Evolutionary conservation across 2,888 invertebrate species (phyloP).

Genomic region (Sminthurides aquaticus): DNA sequence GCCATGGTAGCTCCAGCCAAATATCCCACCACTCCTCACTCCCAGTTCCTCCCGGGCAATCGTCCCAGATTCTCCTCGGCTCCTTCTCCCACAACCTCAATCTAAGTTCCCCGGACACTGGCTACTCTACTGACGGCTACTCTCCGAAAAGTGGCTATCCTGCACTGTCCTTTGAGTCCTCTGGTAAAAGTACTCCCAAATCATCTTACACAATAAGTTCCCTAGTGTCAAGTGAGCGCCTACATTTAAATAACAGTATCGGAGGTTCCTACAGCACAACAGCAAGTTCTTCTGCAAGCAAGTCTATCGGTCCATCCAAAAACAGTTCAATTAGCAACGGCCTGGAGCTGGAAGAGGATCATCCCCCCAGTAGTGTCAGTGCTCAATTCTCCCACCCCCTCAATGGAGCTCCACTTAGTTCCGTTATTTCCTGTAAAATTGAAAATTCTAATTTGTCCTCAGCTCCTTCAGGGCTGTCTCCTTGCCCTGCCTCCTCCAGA

Average conservation of each 20-base stretch:
- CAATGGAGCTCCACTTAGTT: not conserved
- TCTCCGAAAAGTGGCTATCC: conserved; percentile 43
- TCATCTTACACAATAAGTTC: conserved; percentile 42
- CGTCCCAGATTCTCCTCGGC: not conserved
- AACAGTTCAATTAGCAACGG: conserved; percentile 38
- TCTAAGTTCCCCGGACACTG: conserved; percentile 40
- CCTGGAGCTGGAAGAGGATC: conserved; percentile 30
- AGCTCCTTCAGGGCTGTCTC: not conserved
- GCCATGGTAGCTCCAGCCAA: not conserved
- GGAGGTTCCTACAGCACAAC: conserved; percentile 1
- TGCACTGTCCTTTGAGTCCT: conserved; percentile 39
- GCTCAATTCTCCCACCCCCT: not conserved
- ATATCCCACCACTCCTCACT: not conserved
- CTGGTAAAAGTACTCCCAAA: conserved; percentile 37
- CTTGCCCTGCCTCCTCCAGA: not conserved
- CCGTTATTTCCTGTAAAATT: not conserved
- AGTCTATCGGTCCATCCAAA: conserved; percentile 13
- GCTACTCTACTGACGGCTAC: conserved; percentile 43
- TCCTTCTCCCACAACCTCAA: conserved; percentile 27
- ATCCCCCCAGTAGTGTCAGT: not conserved
- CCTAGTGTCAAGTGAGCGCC: conserved; percentile 38
- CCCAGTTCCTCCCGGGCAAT: not conserved
- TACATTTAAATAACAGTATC: conserved; percentile 19
- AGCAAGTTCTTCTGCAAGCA: not conserved
- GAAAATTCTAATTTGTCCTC: not conserved